Evolutionary conservation across 2,113 vertebrate species (phyloP), one percentile per base, ranked within the genome.

Genomic region (Heteronetta atricapilla): DNA sequence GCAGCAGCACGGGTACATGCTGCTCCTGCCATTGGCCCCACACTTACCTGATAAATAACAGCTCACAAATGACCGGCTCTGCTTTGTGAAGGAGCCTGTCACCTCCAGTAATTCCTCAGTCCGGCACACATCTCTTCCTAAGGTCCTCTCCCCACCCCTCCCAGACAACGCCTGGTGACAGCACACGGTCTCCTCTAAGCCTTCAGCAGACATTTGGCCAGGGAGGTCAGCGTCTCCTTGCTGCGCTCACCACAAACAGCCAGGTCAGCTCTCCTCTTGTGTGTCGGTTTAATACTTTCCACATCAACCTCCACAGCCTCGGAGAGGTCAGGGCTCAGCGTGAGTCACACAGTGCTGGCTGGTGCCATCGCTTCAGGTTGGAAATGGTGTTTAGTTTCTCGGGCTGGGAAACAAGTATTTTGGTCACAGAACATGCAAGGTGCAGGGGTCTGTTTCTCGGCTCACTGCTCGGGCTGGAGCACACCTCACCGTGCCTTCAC

Each of bases 51-150:
- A 70, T 75, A 66, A 78, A 78, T 60, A 88, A 82, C 29, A 60
- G 83, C 77, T 77, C 2, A 1, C 7, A 60, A 85, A 73, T 5
- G 23, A 29, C 33, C 42, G 29, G 31, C 31, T 34, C 55, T n/a
- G 73, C 64, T 66, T 60, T 78, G 38, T 56, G 52, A 52, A 90
- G 60, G 70, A 79, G 75, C 33, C 44, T 66, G 5, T 13, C 50
- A 44, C 50, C 75, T 60, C 83, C 50, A 33, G 60, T 62, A 75
- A 40, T 56, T 74, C 55, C 48, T 77, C 38, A 31, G 11, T 55
- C n/a, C 0, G 0, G 38, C 66, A 69, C 8, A 8, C n/a, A 33
- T 31, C 29, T 63, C 33, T 67, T 26, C n/a, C 46, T 77, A 78
- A 18, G 21, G 11, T 69, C 46, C 8, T 16, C 31, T 48, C 85